A percentile compares a stretch with the other conserved stretches of the same genome.
Conservation (phyloP, 2,888 invertebrate genomes). For the Drosophila prostipennis region DNA sequence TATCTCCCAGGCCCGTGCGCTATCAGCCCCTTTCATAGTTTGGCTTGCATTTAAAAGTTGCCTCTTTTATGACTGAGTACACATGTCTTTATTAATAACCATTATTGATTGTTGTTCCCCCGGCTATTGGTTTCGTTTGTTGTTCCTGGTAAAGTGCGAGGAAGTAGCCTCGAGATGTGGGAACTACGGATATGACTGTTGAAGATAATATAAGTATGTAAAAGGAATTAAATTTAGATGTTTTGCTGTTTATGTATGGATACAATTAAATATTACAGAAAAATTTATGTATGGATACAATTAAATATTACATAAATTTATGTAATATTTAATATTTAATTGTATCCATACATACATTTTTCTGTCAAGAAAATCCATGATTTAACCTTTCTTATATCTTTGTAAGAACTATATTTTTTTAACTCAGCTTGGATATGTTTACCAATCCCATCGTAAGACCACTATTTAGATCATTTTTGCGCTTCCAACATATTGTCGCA, state of each 20-base stretch:
- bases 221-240: no score
- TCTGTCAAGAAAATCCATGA: no score
- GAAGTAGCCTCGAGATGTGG: slow-evolving; percentile 35
- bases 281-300: no score
- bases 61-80: slow-evolving; percentile 61
- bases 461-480: slow-evolving; percentile 2
- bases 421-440: slow-evolving; percentile 1
- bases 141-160: slow-evolving; percentile 44
- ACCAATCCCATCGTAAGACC: slow-evolving; percentile 9
- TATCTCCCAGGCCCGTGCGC: slow-evolving; percentile 38
- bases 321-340: no score
- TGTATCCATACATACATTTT: no score
- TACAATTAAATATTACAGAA: no score
- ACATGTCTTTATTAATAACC: slow-evolving; percentile 75
- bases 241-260: no score
- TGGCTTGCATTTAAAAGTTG: slow-evolving; percentile 61
- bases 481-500: slow-evolving; percentile 6
- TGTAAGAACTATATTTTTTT: neutral
- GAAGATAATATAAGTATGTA: neutral
- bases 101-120: slow-evolving; percentile 57
- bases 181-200: neutral
- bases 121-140: slow-evolving; percentile 40
- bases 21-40: slow-evolving; percentile 57
- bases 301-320: no score
- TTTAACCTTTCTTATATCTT: no score